Evolutionary conservation across 1,140 invertebrate genomes (phyloP).

Genomic region (Bombus superbus): DNA sequence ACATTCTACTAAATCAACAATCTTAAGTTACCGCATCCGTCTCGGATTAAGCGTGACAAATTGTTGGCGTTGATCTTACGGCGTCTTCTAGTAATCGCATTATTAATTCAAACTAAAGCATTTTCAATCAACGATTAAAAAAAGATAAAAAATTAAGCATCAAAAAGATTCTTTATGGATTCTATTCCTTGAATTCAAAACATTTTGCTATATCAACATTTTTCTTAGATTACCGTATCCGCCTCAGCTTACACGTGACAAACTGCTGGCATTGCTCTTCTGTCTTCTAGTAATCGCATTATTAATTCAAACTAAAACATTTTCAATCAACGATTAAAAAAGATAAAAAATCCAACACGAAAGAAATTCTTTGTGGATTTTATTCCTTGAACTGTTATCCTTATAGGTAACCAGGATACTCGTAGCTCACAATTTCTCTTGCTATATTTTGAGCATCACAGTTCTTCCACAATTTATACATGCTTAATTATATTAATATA

Average conservation of each 20-base stretch:
- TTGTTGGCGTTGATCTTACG: neutral
- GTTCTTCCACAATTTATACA: neutral
- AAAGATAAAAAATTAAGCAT: neutral
- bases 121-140: neutral
- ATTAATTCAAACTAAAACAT: neutral
- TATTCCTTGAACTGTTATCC: too few species aligned
- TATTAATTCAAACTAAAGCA: neutral
- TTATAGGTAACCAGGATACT: too few species aligned
- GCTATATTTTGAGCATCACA: neutral
- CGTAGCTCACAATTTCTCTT: neutral
- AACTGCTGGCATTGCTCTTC: neutral
- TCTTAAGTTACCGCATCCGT: neutral
- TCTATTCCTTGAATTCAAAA: too few species aligned
- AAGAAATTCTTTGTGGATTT: too few species aligned
- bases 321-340: neutral
- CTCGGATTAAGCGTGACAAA: neutral
- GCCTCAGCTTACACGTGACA: neutral
- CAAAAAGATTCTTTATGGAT: too few species aligned
- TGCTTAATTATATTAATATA: too few species aligned
- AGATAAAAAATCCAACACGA: neutral
- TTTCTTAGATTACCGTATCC: neutral
- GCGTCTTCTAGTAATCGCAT: too few species aligned
- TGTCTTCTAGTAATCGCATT: neutral
- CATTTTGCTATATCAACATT: neutral
- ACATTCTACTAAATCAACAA: neutral